phyloP scores from a whole-genome alignment of 2,888 invertebrate species.

The Nesidiocoris tenuis region DNA sequence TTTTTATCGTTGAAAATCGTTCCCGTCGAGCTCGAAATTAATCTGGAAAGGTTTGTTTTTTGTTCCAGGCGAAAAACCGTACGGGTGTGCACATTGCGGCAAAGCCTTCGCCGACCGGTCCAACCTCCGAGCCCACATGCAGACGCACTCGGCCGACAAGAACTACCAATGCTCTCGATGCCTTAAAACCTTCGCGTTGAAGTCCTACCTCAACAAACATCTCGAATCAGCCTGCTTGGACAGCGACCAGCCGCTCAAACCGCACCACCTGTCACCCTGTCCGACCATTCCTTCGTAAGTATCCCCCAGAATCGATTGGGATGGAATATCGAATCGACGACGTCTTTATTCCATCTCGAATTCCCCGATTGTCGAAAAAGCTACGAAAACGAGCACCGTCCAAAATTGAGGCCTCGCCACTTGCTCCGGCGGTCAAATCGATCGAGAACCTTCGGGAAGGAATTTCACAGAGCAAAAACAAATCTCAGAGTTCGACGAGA shows the following conservation, averaged over 20 bases:
- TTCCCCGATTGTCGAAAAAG: conserved; percentile 28
- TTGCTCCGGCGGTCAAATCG: background rate
- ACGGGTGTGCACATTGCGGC: conserved; percentile 88
- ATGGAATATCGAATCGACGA: background rate
- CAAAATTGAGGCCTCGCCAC: conserved; percentile 4
- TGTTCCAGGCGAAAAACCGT: conserved; percentile 80
- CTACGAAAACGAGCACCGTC: conserved; percentile 37
- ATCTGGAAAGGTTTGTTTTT: too few relatives aligned
- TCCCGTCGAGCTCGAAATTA: too few relatives aligned
- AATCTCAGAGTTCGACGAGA: too few relatives aligned
- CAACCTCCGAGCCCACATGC: conserved; percentile 91
- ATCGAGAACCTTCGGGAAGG: too few relatives aligned
- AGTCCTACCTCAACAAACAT: conserved; percentile 94
- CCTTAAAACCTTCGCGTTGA: conserved; percentile 88
- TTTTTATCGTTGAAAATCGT: too few relatives aligned
- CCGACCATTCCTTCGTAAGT: conserved; percentile 31
- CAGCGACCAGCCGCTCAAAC: conserved; percentile 36
- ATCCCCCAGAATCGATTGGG: background rate
- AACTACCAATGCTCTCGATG: conserved; percentile 86
- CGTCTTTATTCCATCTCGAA: background rate
- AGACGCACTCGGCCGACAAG: conserved; percentile 89
- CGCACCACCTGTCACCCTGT: conserved; percentile 21
- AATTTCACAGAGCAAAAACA: too few relatives aligned
- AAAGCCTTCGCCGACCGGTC: conserved; percentile 94
- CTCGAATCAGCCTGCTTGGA: conserved; percentile 83